phyloP scores from a whole-genome alignment of 2,113 vertebrate genomes.

The Mesocricetus auratus region DNA sequence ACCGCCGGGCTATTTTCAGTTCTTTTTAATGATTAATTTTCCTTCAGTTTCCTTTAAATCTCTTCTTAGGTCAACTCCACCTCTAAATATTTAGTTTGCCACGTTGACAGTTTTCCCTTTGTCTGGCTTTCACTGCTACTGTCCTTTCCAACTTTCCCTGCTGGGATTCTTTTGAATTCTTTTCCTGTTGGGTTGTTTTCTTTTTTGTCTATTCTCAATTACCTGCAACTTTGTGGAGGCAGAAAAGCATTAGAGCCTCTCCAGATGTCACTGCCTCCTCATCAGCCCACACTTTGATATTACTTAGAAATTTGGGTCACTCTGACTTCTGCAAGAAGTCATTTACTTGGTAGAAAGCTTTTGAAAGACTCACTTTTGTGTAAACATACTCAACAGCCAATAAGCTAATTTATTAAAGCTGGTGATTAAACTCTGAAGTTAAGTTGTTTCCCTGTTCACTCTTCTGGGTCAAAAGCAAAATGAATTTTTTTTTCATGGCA shows the following conservation, averaged over 20 bases:
- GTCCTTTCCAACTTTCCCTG: background rate
- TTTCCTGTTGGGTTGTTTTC: background rate
- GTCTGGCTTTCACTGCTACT: background rate
- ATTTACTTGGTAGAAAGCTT: background rate
- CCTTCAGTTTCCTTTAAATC: background rate
- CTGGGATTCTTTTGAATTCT: background rate
- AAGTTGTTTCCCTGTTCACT: background rate
- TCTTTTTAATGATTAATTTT: background rate
- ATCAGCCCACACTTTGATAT: background rate
- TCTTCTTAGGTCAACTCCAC: background rate
- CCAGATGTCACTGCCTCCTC: background rate
- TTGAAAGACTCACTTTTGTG: background rate
- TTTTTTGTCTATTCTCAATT: background rate
- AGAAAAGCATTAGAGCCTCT: background rate
- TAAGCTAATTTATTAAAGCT: background rate
- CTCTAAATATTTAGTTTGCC: background rate
- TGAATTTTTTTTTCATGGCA: too few relatives aligned
- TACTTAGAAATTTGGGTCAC: background rate
- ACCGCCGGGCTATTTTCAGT: background rate
- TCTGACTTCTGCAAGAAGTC: background rate
- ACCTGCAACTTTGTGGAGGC: background rate
- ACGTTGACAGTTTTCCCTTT: background rate
- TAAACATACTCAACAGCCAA: background rate
- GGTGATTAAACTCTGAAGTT: background rate
- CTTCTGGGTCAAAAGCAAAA: background rate